Base-by-base conservation (phyloP, 64 coral and sea anemone genomes). In the Dendronephthya gigantea region DNA sequence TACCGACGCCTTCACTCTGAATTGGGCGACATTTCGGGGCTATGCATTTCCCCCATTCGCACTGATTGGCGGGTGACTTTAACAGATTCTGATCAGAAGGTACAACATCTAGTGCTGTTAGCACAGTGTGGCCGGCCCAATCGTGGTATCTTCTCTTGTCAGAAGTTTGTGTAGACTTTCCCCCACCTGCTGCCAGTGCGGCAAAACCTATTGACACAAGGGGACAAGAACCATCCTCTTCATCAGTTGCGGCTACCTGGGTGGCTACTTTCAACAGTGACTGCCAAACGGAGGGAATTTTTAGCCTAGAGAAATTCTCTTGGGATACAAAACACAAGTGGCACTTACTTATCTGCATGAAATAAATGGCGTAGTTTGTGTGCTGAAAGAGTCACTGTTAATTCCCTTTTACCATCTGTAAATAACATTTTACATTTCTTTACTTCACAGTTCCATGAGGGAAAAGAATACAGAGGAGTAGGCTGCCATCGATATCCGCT, bases 231-330 rank as follows among this genome's bases (percentile, higher is more conserved):
- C 40, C 90, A 87, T 36, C 85, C 90, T 35, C 85, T 91, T 1
- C 50, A 84, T 0, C 58, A 88, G 16, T 38, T 92, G 0, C 90
- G 88, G 45, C 68, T 88, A 85, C 86, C 86, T 82, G 83, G 86
- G 83, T 92, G 90, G 90, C 82, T 85, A 35, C 82, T 92, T 49
- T 88, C 87, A 88, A 76, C 86, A 37, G 35, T 83, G 8, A 39
- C 40, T 92, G 40, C 55, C 55, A 84, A 84, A 62, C 41, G 34
- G 51, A 59, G 74, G 52, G 41, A 1, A 79, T 92, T 92, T 92
- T 85, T 55, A 62, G 56, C 48, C 34, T 92, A 84, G 82, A 88
- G 59, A 84, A 70, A 69, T 92, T 29, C 82, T 92, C 40, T 59
- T 85, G 51, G 88, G 88, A 83, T 81, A 43, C 31, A 30, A 11